Evolutionary conservation across 2,888 invertebrate genomes (phyloP), one percentile per base, ranked within the genome.

Genomic region (Drosophila limbata): DNA sequence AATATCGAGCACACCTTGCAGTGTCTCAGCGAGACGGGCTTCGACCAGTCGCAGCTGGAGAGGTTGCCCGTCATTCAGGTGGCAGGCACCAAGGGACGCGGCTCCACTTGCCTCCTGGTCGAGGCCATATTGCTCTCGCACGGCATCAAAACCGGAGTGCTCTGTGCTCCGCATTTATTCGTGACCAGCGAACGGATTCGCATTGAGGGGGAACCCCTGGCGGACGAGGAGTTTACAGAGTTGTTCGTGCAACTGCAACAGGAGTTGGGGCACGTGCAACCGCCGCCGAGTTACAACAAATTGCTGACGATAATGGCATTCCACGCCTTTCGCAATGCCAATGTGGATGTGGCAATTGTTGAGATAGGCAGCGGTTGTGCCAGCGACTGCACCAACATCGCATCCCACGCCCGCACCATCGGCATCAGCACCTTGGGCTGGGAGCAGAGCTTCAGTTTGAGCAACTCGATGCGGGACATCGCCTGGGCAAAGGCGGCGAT

Each of bases 401-500:
- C 82, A 4, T 1, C 60, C 0, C 88, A 85, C 25, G 82, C 85
- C 1, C 40, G 63, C 10, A 85, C 87, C 21, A 85, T 85, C 0
- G 85, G 85, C 28, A 87, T 85, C 10, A 76, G 73, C n/a, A 57
- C 71, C 0, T 3, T 85, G 39, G 89, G 89, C 31, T 87, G 89
- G 85, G 85, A 85, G 61, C 89, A 89, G 48, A 69, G 65, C 39
- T 76, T 73, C 25, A 65, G 50, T 6, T n/a, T 81, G 28, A 62
- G 73, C 25, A 84, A 76, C 25, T 85, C 85, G 5, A 21, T 85
- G 69, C 47, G 89, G 0, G 85, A 85, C 19, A 85, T 85, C 13
- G 85, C 85, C 39, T 87, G 89, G 89, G 64, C 75, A 9, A 85
- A 85, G 71, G 89, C 85, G 28, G 81, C 82, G 3, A 85, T 85